A percentile compares a stretch with the other conserved stretches of the same genome.
These are phyloP conservation scores for Lutjanus argentimaculatus DNA, from an alignment of 2,797 vertebrate genomes.

Conservation along the genomic window DNA sequence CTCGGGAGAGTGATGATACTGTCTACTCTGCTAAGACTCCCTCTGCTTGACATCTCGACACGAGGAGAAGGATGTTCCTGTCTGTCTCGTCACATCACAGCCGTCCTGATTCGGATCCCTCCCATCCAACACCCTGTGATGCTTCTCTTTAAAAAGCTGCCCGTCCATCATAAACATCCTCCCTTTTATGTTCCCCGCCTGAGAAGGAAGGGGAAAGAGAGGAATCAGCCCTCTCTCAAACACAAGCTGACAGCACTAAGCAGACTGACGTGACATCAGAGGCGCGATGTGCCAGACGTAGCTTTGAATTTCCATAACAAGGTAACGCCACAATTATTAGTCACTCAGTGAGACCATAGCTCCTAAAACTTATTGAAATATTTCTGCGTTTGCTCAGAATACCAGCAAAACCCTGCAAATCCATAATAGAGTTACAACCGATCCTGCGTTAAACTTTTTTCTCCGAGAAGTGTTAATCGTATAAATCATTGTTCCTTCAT, in stretches of 20 bases:
- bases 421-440: conserved; percentile 32
- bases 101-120: conserved; percentile 80
- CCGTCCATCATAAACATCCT: conserved; percentile 85
- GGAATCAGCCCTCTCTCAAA: conserved; percentile 81
- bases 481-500: conserved; percentile 75
- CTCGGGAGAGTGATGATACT: conserved; percentile 82
- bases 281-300: conserved; percentile 74
- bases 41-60: conserved; percentile 81
- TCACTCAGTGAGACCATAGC: conserved; percentile 67
- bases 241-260: conserved; percentile 78
- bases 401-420: conserved; percentile 34
- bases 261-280: conserved; percentile 82
- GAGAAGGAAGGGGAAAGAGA: conserved; percentile 76
- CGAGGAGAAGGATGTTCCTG: conserved; percentile 85
- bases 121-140: conserved; percentile 83
- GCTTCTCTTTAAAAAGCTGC: conserved; percentile 84
- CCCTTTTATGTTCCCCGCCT: conserved; percentile 83
- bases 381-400: conserved; percentile 39
- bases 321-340: conserved; percentile 79
- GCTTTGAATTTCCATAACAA: conserved; percentile 79
- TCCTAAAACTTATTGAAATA: conserved; percentile 58
- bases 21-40: conserved; percentile 81
- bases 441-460: conserved; percentile 44
- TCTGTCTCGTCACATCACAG: conserved; percentile 87
- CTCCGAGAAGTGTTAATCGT: conserved; percentile 65